Conservation (phyloP, 2,113 vertebrate genomes). For the Alethe castanea region DNA sequence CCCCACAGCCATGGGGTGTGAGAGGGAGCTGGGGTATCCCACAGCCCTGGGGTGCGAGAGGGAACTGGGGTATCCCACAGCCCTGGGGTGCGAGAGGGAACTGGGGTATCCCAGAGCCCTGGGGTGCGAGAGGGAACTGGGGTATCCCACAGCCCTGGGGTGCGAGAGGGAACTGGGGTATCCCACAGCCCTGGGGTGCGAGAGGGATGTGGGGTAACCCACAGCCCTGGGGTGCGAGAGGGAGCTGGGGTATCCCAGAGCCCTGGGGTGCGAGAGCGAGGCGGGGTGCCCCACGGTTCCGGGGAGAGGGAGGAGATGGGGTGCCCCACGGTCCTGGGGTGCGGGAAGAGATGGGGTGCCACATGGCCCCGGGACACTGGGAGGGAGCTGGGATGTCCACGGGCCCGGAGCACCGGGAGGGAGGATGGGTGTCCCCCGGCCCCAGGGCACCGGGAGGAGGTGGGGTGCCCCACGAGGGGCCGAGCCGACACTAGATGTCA, state of each 20-base stretch:
- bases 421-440: not conserved
- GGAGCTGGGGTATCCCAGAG: not conserved
- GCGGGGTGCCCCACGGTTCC: no score
- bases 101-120: no score
- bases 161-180: no score
- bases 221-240: no score
- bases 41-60: no score
- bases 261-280: no score
- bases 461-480: not conserved
- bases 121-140: not conserved
- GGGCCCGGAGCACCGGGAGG: rapidly evolving
- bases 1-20: no score
- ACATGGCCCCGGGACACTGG: rapidly evolving
- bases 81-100: no score
- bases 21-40: no score
- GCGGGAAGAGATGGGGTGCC: no score
- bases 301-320: not conserved
- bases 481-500: conserved; percentile 37
- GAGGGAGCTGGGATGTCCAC: no score
- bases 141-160: not conserved
- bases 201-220: no score
- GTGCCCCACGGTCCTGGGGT: not conserved
- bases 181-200: rapidly evolving
- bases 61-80: not conserved
- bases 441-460: not conserved